Percentiles rank a stretch among this genome's conserved stretches.
Conservation (phyloP, 2,797 vertebrate species). For the Poecilia gillii region DNA sequence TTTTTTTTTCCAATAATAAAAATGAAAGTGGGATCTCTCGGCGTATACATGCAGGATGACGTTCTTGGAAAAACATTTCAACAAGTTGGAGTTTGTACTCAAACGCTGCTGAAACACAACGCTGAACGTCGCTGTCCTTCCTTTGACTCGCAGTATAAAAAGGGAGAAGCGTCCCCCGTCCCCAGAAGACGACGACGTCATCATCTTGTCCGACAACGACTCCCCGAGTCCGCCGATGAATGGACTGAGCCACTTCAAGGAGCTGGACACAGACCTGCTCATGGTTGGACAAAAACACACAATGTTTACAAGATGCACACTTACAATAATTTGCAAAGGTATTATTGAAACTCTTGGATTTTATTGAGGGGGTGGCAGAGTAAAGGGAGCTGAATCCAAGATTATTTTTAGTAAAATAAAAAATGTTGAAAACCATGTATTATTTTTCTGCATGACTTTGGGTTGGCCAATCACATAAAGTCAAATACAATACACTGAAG, state of each 20-base stretch:
- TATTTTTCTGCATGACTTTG: neutral
- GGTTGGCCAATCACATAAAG: neutral
- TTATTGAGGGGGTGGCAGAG: neutral
- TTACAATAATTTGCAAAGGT: neutral
- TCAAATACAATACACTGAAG: neutral
- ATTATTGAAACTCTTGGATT: neutral
- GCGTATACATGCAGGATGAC: neutral
- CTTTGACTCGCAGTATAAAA: conserved; percentile 79
- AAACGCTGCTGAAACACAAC: conserved; percentile 6
- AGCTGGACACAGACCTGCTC: conserved; percentile 87
- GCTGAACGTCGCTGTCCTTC: neutral
- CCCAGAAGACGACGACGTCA: conserved; percentile 86
- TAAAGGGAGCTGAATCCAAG: neutral
- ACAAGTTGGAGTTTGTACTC: neutral
- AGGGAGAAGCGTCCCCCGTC: conserved; percentile 85
- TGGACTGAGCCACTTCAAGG: conserved; percentile 84
- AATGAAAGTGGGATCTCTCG: neutral
- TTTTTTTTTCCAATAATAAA: neutral
- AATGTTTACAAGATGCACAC: neutral
- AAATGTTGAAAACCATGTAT: neutral
- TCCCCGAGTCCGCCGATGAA: conserved; percentile 89
- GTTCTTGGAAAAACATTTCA: neutral
- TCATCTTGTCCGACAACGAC: conserved; percentile 93
- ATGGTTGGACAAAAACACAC: conserved; percentile 82
- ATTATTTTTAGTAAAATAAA: neutral